phyloP scores from a whole-genome alignment of 2,797 vertebrate species.

The Myotis myotis region DNA sequence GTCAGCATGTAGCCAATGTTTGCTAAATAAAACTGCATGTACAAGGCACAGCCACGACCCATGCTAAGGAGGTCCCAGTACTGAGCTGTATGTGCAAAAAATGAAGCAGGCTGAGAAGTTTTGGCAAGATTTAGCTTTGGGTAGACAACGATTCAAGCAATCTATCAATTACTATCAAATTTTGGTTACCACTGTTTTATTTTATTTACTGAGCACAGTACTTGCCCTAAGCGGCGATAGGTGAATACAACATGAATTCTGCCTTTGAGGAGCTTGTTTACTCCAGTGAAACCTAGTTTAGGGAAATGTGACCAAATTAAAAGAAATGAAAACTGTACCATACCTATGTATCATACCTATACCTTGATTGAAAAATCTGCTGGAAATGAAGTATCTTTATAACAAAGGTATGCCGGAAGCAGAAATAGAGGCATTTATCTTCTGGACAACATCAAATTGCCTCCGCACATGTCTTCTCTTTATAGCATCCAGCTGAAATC shows the following conservation, averaged over 20 bases:
- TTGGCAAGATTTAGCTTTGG: background rate
- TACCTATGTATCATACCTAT: background rate
- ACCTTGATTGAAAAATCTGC: background rate
- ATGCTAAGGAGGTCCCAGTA: background rate
- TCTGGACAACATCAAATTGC: background rate
- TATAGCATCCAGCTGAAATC: background rate
- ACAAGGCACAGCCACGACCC: background rate
- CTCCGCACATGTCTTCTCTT: background rate
- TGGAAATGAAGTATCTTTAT: background rate
- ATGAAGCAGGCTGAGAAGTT: background rate
- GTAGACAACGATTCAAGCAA: background rate
- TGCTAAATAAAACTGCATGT: background rate
- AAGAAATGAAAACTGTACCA: background rate
- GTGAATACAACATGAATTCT: background rate
- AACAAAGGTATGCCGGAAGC: background rate
- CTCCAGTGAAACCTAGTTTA: background rate
- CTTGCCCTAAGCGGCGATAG: background rate
- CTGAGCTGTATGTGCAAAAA: background rate
- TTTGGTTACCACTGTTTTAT: background rate
- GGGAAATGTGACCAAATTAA: background rate
- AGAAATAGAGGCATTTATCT: background rate
- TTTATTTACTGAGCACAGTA: background rate
- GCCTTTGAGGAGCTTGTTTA: background rate
- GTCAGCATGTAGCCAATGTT: background rate
- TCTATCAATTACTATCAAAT: background rate